Base-by-base conservation (phyloP, 2,888 invertebrate species). In the Nomada ruficornis region DNA sequence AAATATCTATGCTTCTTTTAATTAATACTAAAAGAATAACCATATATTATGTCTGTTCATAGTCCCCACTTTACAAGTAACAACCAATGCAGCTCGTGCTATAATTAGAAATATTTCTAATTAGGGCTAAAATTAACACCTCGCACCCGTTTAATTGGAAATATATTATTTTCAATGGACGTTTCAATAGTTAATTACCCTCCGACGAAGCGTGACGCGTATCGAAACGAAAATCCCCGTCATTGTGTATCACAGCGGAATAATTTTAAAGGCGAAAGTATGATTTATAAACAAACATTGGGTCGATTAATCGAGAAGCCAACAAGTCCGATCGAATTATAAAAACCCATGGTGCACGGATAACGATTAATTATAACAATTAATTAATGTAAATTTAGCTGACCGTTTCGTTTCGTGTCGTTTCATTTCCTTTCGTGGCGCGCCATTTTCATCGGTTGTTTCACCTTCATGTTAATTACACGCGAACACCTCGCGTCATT, bases 391-490 rank as follows among this genome's bases (percentile, higher is more conserved):
- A 36, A 36, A 36, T 36, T 36, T 5, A 7, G 36, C 36, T 36
- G 36, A 9, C 36, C 36, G 36, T 36, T 36, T 36, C 36, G 36
- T 36, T 36, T 36, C 36, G 36, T 36, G 36, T 36, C 36, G 36
- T 36, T 36, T 36, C 36, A 72, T 60, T 70, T 73, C 65, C 73
- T 82, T 82, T 67, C 36, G 64, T 23, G 9, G 23, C n/a, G 29
- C 15, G 18, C 54, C 26, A 72, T 79, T 80, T 74, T 67, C 75
- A 83, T 44, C 52, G 79, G 42, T 52, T 75, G 62, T 83, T 83
- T 73, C 60, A 73, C 69, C 76, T 79, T 79, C 70, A 73, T 83
- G 88, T 78, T 88, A 86, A 88, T 88, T 86, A 79, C 88, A 76
- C 76, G 76, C 77, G 78, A 74, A 76, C 83, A 79, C 76, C 69